Percentiles rank a stretch among this genome's conserved stretches.
phyloP scores from a whole-genome alignment of 2,888 invertebrate genomes.

The Troilus luridus region DNA sequence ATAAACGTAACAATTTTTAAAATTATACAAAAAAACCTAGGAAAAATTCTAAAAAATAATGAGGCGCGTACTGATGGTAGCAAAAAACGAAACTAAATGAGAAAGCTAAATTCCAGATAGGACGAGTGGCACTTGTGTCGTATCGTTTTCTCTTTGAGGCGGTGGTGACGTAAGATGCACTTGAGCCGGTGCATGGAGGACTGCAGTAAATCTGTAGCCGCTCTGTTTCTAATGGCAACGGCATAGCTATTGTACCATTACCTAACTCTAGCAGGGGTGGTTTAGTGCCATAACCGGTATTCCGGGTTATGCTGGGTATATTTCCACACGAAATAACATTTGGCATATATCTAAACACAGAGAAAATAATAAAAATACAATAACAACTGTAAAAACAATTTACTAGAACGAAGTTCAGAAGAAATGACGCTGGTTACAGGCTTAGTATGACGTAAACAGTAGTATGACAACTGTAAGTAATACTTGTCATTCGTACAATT shows the following conservation, averaged over 20 bases:
- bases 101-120: conserved; percentile 39
- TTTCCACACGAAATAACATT: not conserved
- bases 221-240: not conserved
- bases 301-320: not conserved
- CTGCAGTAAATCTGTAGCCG: not conserved
- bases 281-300: not conserved
- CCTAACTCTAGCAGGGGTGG: not conserved
- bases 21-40: too few species aligned
- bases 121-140: conserved; percentile 48
- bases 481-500: too few species aligned
- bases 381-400: too few species aligned
- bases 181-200: conserved; percentile 23
- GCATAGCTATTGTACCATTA: not conserved
- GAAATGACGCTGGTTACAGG: too few species aligned
- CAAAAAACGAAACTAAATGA: conserved; percentile 40
- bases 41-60: not conserved
- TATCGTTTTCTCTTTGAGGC: conserved; percentile 45
- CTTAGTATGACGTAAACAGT: too few species aligned
- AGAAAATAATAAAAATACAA: not conserved
- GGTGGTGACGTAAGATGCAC: conserved; percentile 28
- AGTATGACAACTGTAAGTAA: too few species aligned
- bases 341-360: not conserved
- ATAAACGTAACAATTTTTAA: too few species aligned
- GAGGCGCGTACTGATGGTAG: not conserved
- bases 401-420: too few species aligned